These are phyloP conservation scores for Gymnoscopelus microlampas DNA, from an alignment of 2,797 vertebrate species.

Conservation along the genomic window DNA sequence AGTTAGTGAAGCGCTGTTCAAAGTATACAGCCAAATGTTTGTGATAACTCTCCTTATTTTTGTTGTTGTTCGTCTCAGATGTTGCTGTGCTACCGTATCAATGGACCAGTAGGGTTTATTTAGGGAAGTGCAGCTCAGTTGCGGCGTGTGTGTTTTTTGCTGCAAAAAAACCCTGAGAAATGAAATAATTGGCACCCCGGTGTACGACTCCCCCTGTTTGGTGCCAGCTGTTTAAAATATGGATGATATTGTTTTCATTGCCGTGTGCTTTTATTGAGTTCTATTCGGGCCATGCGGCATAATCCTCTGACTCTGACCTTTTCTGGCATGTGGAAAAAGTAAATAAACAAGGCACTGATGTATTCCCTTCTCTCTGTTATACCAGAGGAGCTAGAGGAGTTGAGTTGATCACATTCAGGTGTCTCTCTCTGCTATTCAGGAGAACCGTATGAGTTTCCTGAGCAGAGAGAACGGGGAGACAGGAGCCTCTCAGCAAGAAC, in stretches of 20 bases:
- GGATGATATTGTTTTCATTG: conserved; percentile 85
- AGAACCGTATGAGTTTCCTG: conserved; percentile 54
- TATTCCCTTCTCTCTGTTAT: conserved; percentile 62
- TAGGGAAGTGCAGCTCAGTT: conserved; percentile 64
- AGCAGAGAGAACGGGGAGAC: conserved; percentile 43
- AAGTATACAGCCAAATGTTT: conserved; percentile 37
- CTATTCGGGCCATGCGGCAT: conserved; percentile 70
- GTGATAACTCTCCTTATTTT: conserved; percentile 27
- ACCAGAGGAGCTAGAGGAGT: conserved; percentile 66
- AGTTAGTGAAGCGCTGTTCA: conserved; percentile 50
- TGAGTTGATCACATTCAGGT: conserved; percentile 69
- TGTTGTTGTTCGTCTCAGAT: conserved; percentile 28
- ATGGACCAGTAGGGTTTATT: conserved; percentile 55
- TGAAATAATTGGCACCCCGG: conserved; percentile 84
- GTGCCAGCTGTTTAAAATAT: conserved; percentile 85
- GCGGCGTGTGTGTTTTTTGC: conserved; percentile 60
- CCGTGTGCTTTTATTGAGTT: conserved; percentile 79
- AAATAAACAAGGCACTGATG: conserved; percentile 82
- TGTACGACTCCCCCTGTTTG: conserved; percentile 77
- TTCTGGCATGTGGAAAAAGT: conserved; percentile 78
- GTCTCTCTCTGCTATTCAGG: conserved; percentile 55
- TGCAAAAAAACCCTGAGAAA: conserved; percentile 72
- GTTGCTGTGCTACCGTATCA: conserved; percentile 32
- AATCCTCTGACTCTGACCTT: conserved; percentile 82
- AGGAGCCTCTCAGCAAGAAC: conserved; percentile 34